phyloP scores from a whole-genome alignment of 2,797 vertebrate species.

The Arnoldichthys spilopterus region DNA sequence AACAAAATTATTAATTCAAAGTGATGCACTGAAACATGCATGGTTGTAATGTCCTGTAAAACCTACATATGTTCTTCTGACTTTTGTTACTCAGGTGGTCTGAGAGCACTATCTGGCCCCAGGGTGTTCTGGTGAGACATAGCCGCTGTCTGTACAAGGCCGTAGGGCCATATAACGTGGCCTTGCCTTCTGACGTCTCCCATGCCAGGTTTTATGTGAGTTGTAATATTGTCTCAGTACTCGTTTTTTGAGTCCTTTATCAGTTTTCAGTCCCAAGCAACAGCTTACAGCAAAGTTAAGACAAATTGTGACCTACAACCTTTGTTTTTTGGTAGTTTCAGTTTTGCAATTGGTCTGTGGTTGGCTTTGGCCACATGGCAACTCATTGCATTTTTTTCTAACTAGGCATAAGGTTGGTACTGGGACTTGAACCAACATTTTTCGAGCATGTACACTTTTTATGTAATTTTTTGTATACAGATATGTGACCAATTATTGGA shows the following conservation, averaged over 20 bases:
- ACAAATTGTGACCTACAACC: not conserved
- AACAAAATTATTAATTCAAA: not conserved
- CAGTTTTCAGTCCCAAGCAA: not conserved
- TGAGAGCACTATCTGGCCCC: conserved; percentile 96
- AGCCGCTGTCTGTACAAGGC: conserved; percentile 96
- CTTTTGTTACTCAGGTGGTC: conserved; percentile 86
- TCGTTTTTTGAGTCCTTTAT: not conserved
- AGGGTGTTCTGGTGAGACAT: conserved; percentile 96
- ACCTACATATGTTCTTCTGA: not conserved
- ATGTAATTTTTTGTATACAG: not conserved
- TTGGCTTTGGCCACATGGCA: not conserved
- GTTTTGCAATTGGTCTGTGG: not conserved
- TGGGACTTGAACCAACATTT: not conserved
- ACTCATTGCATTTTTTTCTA: not conserved
- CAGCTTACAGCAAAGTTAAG: not conserved
- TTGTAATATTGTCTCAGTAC: conserved; percentile 59
- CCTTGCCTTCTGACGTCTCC: conserved; percentile 95
- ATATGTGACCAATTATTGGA: too few relatives aligned
- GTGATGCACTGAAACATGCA: not conserved
- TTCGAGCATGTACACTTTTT: too few relatives aligned
- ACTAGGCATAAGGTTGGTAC: not conserved
- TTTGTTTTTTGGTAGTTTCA: not conserved
- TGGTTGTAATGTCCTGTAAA: not conserved
- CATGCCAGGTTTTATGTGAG: conserved; percentile 98
- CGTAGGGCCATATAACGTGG: conserved; percentile 94